Conservation (phyloP, 2,888 invertebrate species). For the Andrena flavipes region DNA sequence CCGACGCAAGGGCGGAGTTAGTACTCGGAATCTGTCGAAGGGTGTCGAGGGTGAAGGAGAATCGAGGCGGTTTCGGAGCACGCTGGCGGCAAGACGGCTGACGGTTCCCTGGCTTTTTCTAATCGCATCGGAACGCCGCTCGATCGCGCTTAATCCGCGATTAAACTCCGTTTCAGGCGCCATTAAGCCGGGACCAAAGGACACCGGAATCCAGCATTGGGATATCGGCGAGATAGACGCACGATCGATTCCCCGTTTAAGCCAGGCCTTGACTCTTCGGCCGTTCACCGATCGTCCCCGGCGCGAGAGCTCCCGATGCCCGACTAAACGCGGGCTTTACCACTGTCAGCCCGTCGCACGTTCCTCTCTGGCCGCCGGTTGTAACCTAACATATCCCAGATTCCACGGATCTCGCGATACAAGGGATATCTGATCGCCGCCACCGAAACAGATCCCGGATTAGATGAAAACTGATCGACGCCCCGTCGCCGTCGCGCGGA, state of each 20-base stretch:
- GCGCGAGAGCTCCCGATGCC: conserved; percentile 31
- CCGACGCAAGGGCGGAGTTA: too few relatives aligned
- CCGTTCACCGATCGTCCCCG: conserved; percentile 70
- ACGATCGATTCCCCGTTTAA: conserved; percentile 81
- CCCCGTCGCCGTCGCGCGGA: neutral
- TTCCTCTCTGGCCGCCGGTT: conserved; percentile 35
- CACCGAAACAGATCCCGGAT: conserved; percentile 48
- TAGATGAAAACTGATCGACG: conserved; percentile 43
- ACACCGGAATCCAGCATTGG: conserved; percentile 77
- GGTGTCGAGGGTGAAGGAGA: too few relatives aligned
- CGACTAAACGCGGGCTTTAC: conserved; percentile 74
- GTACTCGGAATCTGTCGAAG: too few relatives aligned
- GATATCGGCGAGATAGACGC: conserved; percentile 74
- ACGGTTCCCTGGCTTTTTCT: conserved; percentile 64
- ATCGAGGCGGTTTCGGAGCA: too few relatives aligned
- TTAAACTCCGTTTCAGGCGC: conserved; percentile 81
- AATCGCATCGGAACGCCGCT: conserved; percentile 68
- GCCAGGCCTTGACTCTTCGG: conserved; percentile 77
- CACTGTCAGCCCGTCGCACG: conserved; percentile 65
- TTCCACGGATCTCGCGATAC: conserved; percentile 45
- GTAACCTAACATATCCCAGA: conserved; percentile 45
- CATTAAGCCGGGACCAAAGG: conserved; percentile 82
- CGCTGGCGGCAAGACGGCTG: neutral
- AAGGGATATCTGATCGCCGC: conserved; percentile 15
- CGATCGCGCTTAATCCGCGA: conserved; percentile 81